phyloP scores from a whole-genome alignment of 2,797 vertebrate species.

The Tokudaia tokunoshimensis region DNA sequence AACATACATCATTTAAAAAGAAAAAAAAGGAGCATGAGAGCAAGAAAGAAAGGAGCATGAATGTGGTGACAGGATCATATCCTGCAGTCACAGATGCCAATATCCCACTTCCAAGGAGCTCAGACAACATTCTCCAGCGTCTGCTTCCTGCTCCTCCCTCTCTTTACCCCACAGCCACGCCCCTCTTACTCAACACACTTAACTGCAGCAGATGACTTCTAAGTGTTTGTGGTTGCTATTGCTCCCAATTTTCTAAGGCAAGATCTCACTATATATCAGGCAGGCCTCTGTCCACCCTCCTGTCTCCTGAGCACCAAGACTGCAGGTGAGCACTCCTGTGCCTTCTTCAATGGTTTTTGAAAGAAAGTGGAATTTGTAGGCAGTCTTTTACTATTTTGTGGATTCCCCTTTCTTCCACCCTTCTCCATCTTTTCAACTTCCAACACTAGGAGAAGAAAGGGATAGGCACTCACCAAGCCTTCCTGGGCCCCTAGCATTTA shows the following conservation, averaged over 20 bases:
- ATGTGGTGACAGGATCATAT: not conserved
- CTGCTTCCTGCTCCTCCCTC: slow-evolving; percentile 19
- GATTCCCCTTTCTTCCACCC: not conserved
- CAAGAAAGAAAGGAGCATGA: not conserved
- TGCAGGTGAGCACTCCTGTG: not conserved
- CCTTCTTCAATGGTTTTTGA: not conserved
- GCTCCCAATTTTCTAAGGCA: not conserved
- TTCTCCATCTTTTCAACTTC: not conserved
- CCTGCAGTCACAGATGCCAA: not conserved
- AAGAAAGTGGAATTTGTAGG: not conserved
- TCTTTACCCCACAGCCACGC: not conserved
- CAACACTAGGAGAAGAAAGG: not conserved
- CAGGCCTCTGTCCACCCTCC: not conserved
- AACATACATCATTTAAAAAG: not conserved
- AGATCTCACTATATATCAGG: not conserved
- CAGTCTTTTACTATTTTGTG: not conserved
- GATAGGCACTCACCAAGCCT: not conserved
- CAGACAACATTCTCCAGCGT: not conserved
- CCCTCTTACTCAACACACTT: not conserved
- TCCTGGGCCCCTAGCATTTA: not conserved
- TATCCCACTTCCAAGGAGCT: not conserved
- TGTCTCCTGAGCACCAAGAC: not conserved
- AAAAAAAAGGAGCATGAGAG: not conserved
- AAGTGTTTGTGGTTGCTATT: not conserved
- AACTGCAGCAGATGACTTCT: not conserved